phyloP scores from a whole-genome alignment of 1,140 invertebrate genomes.

The Adelges cooleyi region DNA sequence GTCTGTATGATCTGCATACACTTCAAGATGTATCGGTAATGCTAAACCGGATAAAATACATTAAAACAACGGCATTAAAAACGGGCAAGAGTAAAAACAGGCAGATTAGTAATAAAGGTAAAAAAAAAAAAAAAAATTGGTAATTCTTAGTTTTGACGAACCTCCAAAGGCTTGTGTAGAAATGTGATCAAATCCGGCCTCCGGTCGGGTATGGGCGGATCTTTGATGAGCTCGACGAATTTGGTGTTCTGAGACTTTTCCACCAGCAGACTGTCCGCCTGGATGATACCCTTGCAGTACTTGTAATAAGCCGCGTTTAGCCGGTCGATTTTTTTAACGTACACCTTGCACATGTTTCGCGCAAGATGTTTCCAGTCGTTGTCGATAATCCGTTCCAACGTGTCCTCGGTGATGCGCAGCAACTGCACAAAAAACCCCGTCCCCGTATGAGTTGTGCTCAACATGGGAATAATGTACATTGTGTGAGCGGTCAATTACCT shows the following conservation, averaged over 20 bases:
- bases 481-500: constrained; percentile 43
- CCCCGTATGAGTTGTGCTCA: neutral
- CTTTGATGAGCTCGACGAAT: constrained; percentile 59
- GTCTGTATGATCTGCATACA: constrained; percentile 41
- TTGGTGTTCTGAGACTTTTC: constrained; percentile 46
- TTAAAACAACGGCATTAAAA: too few species aligned
- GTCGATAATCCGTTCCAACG: constrained; percentile 58
- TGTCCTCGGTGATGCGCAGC: constrained; percentile 62
- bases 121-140: too few species aligned
- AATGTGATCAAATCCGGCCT: constrained; percentile 70
- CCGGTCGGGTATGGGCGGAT: constrained; percentile 61
- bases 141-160: constrained; percentile 25
- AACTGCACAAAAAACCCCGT: constrained; percentile 44
- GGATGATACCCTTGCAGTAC: constrained; percentile 68
- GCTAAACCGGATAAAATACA: neutral
- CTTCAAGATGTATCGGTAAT: constrained; percentile 26
- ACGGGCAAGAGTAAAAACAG: too few species aligned
- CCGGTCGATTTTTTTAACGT: constrained; percentile 48
- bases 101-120: too few species aligned
- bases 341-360: constrained; percentile 52
- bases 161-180: constrained; percentile 63
- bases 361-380: constrained; percentile 57
- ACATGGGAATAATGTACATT: neutral
- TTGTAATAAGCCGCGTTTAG: constrained; percentile 53
- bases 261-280: constrained; percentile 66